A percentile compares a stretch with the other conserved stretches of the same genome.
Evolutionary conservation across 2,113 vertebrate genomes (phyloP).

Genomic region (Toxotes jaculatrix): DNA sequence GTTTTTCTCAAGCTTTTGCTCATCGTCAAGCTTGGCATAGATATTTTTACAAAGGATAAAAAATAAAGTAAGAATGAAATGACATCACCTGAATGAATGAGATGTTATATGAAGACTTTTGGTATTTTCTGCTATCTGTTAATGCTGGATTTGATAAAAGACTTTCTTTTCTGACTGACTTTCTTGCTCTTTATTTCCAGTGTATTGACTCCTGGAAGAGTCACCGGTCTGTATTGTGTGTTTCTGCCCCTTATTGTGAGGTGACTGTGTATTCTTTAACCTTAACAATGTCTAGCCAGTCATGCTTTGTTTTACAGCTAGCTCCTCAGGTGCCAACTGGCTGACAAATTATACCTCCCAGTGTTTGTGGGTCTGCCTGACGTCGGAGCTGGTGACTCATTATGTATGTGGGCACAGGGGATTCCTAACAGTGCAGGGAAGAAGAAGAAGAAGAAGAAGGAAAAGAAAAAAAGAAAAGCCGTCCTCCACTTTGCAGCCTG

Average conservation of each 20-base stretch:
- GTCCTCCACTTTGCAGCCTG: slow-evolving; percentile 36
- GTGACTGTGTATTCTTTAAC: background rate
- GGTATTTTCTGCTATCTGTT: background rate
- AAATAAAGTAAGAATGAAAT: background rate
- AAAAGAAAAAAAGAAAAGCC: slow-evolving; percentile 1
- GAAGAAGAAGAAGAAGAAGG: background rate
- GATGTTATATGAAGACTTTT: background rate
- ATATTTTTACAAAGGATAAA: background rate
- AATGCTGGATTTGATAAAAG: background rate
- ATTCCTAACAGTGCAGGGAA: slow-evolving; percentile 61
- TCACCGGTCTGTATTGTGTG: background rate
- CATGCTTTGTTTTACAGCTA: slow-evolving; percentile 87
- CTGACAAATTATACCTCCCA: slow-evolving; percentile 88
- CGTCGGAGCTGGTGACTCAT: slow-evolving; percentile 88
- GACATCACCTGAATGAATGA: background rate
- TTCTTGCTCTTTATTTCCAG: background rate
- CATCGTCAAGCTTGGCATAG: background rate
- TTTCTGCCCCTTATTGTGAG: background rate
- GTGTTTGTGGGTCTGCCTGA: slow-evolving; percentile 87
- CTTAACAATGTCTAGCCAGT: background rate
- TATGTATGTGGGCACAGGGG: slow-evolving; percentile 77
- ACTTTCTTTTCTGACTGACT: background rate
- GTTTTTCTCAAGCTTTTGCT: background rate
- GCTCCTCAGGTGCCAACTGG: slow-evolving; percentile 87
- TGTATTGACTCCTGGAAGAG: background rate